Evolutionary conservation across 2,888 invertebrate species (phyloP).

Genomic region (Hydrotaea cyrtoneurina): DNA sequence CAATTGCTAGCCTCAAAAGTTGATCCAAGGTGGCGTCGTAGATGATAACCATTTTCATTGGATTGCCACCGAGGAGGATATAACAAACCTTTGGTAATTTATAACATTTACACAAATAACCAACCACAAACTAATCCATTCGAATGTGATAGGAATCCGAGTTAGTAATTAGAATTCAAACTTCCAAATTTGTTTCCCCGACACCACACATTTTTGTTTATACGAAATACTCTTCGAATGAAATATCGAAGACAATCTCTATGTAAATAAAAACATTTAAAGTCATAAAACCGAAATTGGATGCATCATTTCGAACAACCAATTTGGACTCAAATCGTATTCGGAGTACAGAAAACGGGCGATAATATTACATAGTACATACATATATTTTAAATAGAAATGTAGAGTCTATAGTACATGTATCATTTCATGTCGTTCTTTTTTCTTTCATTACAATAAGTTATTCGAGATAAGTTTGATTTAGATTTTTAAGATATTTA

Average conservation of each 20-base stretch:
- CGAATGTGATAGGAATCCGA: too few relatives aligned
- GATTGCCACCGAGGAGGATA: conserved; percentile 53
- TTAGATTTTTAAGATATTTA: conserved; percentile 21
- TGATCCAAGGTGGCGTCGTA: conserved; percentile 27
- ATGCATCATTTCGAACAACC: too few relatives aligned
- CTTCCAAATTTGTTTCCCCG: too few relatives aligned
- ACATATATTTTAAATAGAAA: background rate
- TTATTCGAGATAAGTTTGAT: background rate
- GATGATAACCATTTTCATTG: background rate
- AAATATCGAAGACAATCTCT: too few relatives aligned
- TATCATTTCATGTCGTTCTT: background rate
- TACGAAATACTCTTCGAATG: too few relatives aligned
- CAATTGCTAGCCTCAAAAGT: conserved; percentile 71
- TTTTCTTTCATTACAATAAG: background rate
- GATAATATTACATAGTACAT: background rate
- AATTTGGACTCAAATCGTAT: too few relatives aligned
- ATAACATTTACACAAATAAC: conserved; percentile 28
- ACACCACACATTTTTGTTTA: too few relatives aligned
- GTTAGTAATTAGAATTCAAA: too few relatives aligned
- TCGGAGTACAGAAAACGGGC: too few relatives aligned
- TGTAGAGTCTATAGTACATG: background rate
- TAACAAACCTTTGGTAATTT: conserved; percentile 55
- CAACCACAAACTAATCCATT: background rate
- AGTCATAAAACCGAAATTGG: too few relatives aligned
- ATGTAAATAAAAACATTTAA: too few relatives aligned